Conservation (phyloP, 2,888 invertebrate genomes). For the Neocrepidodera transversa region DNA sequence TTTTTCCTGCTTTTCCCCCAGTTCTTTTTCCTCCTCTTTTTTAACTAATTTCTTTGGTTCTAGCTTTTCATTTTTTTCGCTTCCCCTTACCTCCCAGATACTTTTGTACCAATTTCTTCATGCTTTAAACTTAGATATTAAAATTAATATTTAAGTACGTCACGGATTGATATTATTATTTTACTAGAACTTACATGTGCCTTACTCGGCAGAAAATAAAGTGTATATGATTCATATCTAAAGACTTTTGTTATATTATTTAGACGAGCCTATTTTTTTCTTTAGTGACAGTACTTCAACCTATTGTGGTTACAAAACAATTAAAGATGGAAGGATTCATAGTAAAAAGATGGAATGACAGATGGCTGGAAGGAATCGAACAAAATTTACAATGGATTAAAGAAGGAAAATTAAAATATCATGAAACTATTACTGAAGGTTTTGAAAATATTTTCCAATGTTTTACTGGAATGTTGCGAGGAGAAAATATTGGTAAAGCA, state of each 20-base stretch:
- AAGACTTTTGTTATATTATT: background rate
- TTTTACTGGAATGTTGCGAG: conserved; percentile 47
- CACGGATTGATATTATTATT: no score
- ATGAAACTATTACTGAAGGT: conserved; percentile 69
- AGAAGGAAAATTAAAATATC: conserved; percentile 73
- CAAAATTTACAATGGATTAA: conserved; percentile 70
- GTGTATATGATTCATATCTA: no score
- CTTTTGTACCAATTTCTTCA: no score
- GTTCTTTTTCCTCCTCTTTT: no score
- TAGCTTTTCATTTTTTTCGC: no score
- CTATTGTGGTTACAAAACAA: conserved; percentile 40
- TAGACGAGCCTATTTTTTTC: background rate
- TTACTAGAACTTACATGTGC: no score
- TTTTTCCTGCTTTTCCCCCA: no score
- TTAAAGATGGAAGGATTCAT: conserved; percentile 50
- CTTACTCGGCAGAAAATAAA: no score
- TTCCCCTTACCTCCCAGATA: no score
- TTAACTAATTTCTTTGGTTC: no score
- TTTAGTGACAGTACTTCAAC: conserved; percentile 43
- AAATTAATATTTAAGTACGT: no score
- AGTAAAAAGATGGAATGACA: conserved; percentile 52
- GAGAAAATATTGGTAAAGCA: conserved; percentile 50
- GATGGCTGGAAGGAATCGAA: conserved; percentile 69
- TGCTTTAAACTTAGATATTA: no score
- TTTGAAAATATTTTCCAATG: conserved; percentile 64